phyloP scores from a whole-genome alignment of 2,888 invertebrate species.

The Seira ritae region DNA sequence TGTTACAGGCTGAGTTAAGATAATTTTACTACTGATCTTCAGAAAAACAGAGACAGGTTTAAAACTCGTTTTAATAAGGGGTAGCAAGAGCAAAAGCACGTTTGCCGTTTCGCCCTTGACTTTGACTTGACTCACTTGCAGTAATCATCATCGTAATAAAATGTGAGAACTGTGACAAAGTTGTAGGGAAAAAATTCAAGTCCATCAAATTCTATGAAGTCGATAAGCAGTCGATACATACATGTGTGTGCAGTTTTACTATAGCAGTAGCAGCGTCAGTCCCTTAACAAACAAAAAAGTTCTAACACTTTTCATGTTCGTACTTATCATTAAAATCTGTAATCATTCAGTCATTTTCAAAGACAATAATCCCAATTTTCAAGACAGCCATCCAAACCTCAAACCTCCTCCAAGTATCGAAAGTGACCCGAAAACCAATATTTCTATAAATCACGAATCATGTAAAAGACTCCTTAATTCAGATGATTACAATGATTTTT shows the following conservation, averaged over 20 bases:
- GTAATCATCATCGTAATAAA: neutral
- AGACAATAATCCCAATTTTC: too few species aligned
- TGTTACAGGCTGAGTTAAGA: too few species aligned
- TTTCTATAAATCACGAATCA: constrained; percentile 24
- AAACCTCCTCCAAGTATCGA: constrained; percentile 23
- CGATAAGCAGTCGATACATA: too few species aligned
- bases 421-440: constrained; percentile 65
- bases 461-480: too few species aligned
- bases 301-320: neutral
- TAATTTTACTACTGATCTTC: too few species aligned
- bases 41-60: neutral
- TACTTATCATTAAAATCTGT: neutral
- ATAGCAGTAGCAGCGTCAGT: too few species aligned
- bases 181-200: neutral
- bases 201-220: neutral
- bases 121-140: neutral
- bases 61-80: neutral
- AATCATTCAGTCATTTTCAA: neutral
- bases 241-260: too few species aligned
- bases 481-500: neutral
- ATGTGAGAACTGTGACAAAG: constrained; percentile 13
- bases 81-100: neutral
- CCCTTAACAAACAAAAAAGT: neutral
- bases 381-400: neutral
- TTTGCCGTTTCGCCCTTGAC: neutral